Conservation (phyloP, 2,797 vertebrate species). For the Bradypodion ventrale region DNA sequence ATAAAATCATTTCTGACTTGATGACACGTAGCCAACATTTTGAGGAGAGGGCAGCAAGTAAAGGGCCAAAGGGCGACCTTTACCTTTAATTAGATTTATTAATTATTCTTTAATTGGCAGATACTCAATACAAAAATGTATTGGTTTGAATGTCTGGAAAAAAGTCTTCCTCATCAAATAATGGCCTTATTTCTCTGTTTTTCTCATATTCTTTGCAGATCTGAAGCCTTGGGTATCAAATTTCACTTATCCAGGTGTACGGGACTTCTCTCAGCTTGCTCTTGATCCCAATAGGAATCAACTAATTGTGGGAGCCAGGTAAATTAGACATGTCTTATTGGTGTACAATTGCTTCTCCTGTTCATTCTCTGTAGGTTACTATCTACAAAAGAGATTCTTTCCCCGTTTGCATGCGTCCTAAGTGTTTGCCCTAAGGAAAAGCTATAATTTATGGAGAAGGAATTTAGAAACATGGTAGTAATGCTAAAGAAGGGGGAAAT, state of each 20-base stretch:
- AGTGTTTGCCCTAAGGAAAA: conserved; percentile 28
- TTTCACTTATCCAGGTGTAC: conserved; percentile 88
- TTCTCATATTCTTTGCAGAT: conserved; percentile 75
- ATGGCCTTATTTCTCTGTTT: conserved; percentile 55
- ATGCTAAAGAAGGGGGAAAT: conserved; percentile 64
- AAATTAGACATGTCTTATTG: conserved; percentile 69
- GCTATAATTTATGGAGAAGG: conserved; percentile 48
- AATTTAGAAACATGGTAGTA: conserved; percentile 48
- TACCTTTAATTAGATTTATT: no score
- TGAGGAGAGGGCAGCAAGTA: no score
- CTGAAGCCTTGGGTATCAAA: conserved; percentile 92
- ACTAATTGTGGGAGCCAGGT: conserved; percentile 98
- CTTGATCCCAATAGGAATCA: conserved; percentile 96
- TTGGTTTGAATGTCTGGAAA: conserved; percentile 38
- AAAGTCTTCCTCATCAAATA: conserved; percentile 49
- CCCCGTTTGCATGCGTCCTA: conserved; percentile 39
- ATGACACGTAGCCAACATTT: no score
- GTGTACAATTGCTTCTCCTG: conserved; percentile 29
- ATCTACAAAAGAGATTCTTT: conserved; percentile 38
- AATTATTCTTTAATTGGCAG: conserved; percentile 42
- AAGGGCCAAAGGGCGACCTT: no score
- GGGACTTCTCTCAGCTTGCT: conserved; percentile 94
- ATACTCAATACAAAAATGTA: conserved; percentile 39
- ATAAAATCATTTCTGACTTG: no score
- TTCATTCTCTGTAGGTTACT: conserved; percentile 39